Percentiles rank a stretch among this genome's conserved stretches.
Conservation (phyloP, 1,140 invertebrate genomes). For the Patella vulgata region DNA sequence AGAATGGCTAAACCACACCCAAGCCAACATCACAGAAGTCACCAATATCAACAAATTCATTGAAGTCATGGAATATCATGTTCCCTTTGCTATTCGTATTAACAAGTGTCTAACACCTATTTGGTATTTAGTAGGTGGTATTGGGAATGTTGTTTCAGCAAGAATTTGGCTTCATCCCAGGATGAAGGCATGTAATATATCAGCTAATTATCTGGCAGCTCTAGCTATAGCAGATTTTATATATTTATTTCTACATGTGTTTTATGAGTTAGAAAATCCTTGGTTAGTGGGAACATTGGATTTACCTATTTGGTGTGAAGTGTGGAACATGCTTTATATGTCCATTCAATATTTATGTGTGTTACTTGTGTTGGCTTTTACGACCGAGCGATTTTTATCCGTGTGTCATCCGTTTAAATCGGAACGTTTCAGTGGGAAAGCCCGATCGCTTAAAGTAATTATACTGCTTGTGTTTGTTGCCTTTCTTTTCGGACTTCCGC, state of each 20-base stretch:
- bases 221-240: constrained; percentile 54
- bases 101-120: constrained; percentile 50
- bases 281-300: constrained; percentile 50
- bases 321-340: constrained; percentile 49
- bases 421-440: constrained; percentile 80
- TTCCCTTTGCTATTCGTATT: constrained; percentile 26
- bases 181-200: constrained; percentile 53
- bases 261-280: constrained; percentile 58
- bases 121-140: constrained; percentile 55
- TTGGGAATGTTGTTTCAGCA: constrained; percentile 54
- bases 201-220: constrained; percentile 57
- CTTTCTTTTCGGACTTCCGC: constrained; percentile 24
- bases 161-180: constrained; percentile 52
- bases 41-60: constrained; percentile 7
- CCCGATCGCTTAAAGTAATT: constrained; percentile 76
- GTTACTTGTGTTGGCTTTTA: constrained; percentile 76
- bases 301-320: constrained; percentile 39
- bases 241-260: constrained; percentile 51
- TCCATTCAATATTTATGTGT: constrained; percentile 50
- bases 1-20: no score
- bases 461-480: constrained; percentile 23
- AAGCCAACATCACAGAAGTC: no score
- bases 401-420: constrained; percentile 80
- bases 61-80: constrained; percentile 17
- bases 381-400: constrained; percentile 85